Percentiles rank a stretch among this genome's conserved stretches.
Evolutionary conservation across 2,888 invertebrate genomes (phyloP).

Genomic region (Rhingia rostrata): DNA sequence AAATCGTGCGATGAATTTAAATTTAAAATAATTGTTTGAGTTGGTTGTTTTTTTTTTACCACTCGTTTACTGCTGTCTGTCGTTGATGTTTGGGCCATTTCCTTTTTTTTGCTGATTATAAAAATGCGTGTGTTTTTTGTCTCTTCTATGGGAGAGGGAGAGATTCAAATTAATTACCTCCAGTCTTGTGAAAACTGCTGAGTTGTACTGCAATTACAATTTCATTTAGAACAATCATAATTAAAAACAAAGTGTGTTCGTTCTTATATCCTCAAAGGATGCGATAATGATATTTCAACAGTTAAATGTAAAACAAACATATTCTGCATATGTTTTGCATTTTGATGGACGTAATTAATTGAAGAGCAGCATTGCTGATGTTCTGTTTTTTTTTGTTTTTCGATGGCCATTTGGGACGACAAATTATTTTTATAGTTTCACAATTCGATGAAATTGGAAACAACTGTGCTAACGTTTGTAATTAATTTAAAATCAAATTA

Average conservation of each 20-base stretch:
- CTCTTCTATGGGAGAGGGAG: background rate
- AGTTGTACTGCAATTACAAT: constrained; percentile 59
- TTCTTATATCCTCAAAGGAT: constrained; percentile 54
- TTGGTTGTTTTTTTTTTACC: constrained; percentile 34
- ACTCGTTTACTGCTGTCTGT: background rate
- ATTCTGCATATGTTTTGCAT: constrained; percentile 52
- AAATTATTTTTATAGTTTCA: background rate
- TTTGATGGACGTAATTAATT: constrained; percentile 64
- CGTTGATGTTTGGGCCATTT: background rate
- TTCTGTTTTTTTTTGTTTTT: background rate
- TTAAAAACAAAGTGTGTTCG: constrained; percentile 61
- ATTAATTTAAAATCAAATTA: no score
- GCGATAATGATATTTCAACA: constrained; percentile 53
- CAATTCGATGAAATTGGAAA: background rate
- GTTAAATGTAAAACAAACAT: constrained; percentile 39
- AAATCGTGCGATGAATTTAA: constrained; percentile 67
- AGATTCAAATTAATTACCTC: constrained; percentile 56
- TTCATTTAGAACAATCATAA: constrained; percentile 59
- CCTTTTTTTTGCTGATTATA: background rate
- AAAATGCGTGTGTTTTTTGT: constrained; percentile 26
- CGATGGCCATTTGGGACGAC: background rate
- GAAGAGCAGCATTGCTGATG: constrained; percentile 16
- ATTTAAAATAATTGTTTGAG: constrained; percentile 72
- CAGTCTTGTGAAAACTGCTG: constrained; percentile 45
- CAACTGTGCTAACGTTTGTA: no score